These are phyloP conservation scores for Taenioides sp. DNA, from an alignment of 2,797 vertebrate species.

Conservation along the genomic window DNA sequence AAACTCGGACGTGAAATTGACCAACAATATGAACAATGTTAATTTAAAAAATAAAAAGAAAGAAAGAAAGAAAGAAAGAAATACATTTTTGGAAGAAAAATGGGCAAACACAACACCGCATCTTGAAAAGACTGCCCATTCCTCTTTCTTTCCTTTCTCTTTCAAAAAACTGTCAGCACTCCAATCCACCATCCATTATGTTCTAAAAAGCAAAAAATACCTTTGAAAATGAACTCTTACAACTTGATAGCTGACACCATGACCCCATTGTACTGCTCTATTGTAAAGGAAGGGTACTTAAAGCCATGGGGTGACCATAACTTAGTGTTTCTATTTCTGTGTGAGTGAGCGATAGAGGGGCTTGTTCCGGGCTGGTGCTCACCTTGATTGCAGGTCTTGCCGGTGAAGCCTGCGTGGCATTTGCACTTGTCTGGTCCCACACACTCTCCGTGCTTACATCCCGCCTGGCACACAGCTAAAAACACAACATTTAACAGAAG, in stretches of 20 bases:
- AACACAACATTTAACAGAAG: constrained; percentile 54
- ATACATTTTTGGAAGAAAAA: no score
- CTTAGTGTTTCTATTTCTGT: constrained; percentile 14
- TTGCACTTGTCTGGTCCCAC: constrained; percentile 96
- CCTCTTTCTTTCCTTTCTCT: neutral
- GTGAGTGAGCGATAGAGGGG: constrained; percentile 1
- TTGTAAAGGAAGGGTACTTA: neutral
- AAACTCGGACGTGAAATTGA: no score
- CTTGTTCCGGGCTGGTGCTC: constrained; percentile 49
- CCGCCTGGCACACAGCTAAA: constrained; percentile 92
- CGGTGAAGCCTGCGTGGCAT: constrained; percentile 91
- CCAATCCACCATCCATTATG: neutral
- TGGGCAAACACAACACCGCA: no score
- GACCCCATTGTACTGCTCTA: neutral
- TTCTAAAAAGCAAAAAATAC: neutral
- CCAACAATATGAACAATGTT: no score
- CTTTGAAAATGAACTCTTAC: neutral
- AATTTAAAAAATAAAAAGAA: no score
- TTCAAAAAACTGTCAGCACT: neutral
- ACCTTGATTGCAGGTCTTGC: constrained; percentile 99
- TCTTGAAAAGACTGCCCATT: no score
- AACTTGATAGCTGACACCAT: neutral
- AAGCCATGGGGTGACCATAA: constrained; percentile 11
- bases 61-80: no score
- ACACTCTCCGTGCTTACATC: constrained; percentile 95